These are phyloP conservation scores for Fissipunctia ypsillon DNA, from an alignment of 2,888 invertebrate genomes.

Conservation along the genomic window DNA sequence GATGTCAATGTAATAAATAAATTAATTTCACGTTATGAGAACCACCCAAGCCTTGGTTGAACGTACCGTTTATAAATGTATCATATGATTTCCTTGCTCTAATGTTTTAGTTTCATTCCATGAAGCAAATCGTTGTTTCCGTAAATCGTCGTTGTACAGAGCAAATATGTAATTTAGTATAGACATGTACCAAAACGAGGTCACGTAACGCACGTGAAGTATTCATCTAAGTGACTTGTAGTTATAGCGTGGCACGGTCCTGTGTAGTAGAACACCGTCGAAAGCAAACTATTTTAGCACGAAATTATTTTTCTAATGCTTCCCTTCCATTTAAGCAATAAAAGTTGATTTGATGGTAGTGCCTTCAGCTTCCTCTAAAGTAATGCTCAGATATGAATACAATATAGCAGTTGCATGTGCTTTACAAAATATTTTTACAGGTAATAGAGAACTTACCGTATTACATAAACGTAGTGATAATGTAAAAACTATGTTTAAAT, in stretches of 20 bases:
- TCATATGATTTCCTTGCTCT: slow-evolving; percentile 62
- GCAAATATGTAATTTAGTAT: slow-evolving; percentile 71
- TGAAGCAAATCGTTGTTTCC: slow-evolving; percentile 79
- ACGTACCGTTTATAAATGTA: slow-evolving; percentile 63
- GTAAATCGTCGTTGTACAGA: slow-evolving; percentile 72
- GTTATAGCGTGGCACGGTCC: slow-evolving; percentile 80
- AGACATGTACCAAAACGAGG: slow-evolving; percentile 67
- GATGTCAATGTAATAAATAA: slow-evolving; percentile 77
- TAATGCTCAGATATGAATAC: slow-evolving; percentile 81
- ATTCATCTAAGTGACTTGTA: slow-evolving; percentile 77
- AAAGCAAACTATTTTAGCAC: slow-evolving; percentile 83
- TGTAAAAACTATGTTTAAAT: slow-evolving; percentile 84
- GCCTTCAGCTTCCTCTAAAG: slow-evolving; percentile 89
- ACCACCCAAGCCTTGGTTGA: slow-evolving; percentile 58
- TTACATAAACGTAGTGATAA: slow-evolving; percentile 87
- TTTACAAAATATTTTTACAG: slow-evolving; percentile 89
- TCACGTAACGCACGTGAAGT: slow-evolving; percentile 66
- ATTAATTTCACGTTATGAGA: slow-evolving; percentile 65
- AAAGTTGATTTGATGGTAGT: slow-evolving; percentile 87
- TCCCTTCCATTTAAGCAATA: slow-evolving; percentile 88
- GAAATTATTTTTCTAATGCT: slow-evolving; percentile 88
- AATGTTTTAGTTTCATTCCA: slow-evolving; percentile 76
- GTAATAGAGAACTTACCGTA: slow-evolving; percentile 88
- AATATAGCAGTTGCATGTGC: slow-evolving; percentile 87
- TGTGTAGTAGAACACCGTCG: slow-evolving; percentile 79